phyloP scores from a whole-genome alignment of 2,888 invertebrate genomes.

The Chrysolina americana region DNA sequence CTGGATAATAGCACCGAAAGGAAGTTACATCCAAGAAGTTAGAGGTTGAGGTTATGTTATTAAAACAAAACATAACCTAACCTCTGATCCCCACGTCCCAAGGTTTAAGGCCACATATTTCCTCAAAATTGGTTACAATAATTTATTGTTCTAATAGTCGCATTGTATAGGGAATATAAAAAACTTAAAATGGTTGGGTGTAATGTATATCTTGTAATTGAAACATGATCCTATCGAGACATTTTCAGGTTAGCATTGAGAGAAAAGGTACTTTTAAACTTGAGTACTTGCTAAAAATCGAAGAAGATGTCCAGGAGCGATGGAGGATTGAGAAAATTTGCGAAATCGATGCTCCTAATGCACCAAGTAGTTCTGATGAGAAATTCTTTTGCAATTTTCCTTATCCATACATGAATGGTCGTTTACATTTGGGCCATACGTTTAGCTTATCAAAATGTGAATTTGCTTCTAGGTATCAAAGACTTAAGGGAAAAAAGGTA shows the following conservation, averaged over 20 bases:
- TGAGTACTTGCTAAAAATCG: slow-evolving; percentile 91
- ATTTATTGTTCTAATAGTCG: too few species aligned
- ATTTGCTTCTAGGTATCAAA: slow-evolving; percentile 93
- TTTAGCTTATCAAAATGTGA: slow-evolving; percentile 98
- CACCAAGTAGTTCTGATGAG: slow-evolving; percentile 75
- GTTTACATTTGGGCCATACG: slow-evolving; percentile 96
- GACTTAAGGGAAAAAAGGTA: slow-evolving; percentile 87
- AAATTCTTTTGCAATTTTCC: slow-evolving; percentile 97
- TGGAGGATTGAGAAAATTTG: slow-evolving; percentile 88
- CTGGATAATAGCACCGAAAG: too few species aligned
- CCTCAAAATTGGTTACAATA: too few species aligned
- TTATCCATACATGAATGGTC: slow-evolving; percentile 99
- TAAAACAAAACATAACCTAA: too few species aligned
- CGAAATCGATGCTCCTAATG: slow-evolving; percentile 85
- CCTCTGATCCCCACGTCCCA: too few species aligned
- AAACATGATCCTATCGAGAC: background rate
- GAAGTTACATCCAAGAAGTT: too few species aligned
- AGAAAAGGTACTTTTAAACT: slow-evolving; percentile 98
- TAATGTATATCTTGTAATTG: too few species aligned
- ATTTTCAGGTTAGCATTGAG: slow-evolving; percentile 68
- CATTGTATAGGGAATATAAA: too few species aligned
- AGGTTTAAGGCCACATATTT: too few species aligned
- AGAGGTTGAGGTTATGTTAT: too few species aligned
- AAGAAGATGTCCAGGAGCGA: slow-evolving; percentile 85
- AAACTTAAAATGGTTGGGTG: too few species aligned